Conservation (phyloP, 1,140 invertebrate genomes). For the Drosophila sechellia region DNA sequence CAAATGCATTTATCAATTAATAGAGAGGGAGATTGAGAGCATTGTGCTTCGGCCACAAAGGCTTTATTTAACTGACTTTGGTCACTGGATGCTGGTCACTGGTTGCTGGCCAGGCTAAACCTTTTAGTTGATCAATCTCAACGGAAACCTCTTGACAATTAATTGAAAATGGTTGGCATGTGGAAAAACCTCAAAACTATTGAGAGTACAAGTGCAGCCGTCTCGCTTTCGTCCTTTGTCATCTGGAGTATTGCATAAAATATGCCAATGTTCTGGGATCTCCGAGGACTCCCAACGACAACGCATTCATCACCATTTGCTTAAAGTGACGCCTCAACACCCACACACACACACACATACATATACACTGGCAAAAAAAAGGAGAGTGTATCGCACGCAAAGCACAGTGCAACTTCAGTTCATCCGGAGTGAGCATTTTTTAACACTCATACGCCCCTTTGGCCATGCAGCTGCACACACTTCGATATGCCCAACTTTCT, state of each 20-base stretch:
- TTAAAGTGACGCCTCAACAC: conserved; percentile 72
- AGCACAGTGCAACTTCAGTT: conserved; percentile 65
- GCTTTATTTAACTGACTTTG: conserved; percentile 21
- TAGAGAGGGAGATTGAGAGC: conserved; percentile 5
- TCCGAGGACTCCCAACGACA: conserved; percentile 46
- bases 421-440: conserved; percentile 79
- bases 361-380: conserved; percentile 23
- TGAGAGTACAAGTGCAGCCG: conserved; percentile 11
- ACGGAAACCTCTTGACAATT: conserved; percentile 40
- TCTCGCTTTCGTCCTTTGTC: conserved; percentile 30
- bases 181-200: conserved; percentile 46
- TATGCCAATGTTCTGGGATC: conserved; percentile 67
- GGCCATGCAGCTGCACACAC: conserved; percentile 49
- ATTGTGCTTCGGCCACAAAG: conserved; percentile 20
- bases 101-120: conserved; percentile 13
- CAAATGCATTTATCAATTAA: conserved; percentile 37
- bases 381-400: conserved; percentile 21
- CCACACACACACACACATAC: not conserved
- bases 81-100: conserved; percentile 2
- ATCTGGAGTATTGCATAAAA: conserved; percentile 70
- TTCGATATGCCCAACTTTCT: not conserved
- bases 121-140: conserved; percentile 44
- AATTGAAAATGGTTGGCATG: conserved; percentile 40
- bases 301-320: conserved; percentile 80
- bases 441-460: conserved; percentile 81